phyloP scores from a whole-genome alignment of 2,888 invertebrate genomes.

The Trichopoda pennipes region DNA sequence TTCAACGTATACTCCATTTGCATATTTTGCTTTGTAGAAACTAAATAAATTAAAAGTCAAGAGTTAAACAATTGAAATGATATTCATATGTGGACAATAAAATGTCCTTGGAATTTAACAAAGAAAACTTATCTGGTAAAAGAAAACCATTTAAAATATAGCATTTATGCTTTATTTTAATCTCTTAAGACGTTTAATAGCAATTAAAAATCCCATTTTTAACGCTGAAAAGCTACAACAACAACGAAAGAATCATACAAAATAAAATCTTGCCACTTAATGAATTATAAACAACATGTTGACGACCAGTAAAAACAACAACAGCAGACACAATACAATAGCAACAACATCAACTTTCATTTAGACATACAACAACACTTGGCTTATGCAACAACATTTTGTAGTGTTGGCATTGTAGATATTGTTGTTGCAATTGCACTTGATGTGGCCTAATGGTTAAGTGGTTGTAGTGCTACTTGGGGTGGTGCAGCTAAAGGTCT shows the following conservation, averaged over 20 bases:
- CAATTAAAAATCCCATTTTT: conserved; percentile 37
- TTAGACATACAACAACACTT: conserved; percentile 21
- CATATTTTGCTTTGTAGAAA: too few species aligned
- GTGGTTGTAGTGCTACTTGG: conserved; percentile 52
- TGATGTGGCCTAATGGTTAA: conserved; percentile 58
- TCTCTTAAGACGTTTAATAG: conserved; percentile 55
- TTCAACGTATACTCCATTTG: too few species aligned
- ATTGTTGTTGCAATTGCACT: conserved; percentile 24
- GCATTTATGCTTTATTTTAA: conserved; percentile 8
- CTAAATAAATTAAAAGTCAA: neutral
- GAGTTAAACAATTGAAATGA: neutral
- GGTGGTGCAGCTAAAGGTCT: conserved; percentile 25
- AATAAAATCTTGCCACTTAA: conserved; percentile 42
- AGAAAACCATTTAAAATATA: neutral
- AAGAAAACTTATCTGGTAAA: neutral
- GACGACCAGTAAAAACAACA: conserved; percentile 32
- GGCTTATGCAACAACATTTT: conserved; percentile 11
- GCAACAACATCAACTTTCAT: conserved; percentile 2
- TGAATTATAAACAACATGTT: conserved; percentile 25
- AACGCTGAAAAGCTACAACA: conserved; percentile 14
- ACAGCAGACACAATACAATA: neutral
- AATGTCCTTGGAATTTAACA: conserved; percentile 18
- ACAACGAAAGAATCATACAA: conserved; percentile 14
- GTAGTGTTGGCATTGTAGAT: conserved; percentile 12
- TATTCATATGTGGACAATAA: conserved; percentile 5